Evolutionary conservation across 2,888 invertebrate species (phyloP), one percentile per base, ranked within the genome.

Genomic region (Geotrupes spiniger): DNA sequence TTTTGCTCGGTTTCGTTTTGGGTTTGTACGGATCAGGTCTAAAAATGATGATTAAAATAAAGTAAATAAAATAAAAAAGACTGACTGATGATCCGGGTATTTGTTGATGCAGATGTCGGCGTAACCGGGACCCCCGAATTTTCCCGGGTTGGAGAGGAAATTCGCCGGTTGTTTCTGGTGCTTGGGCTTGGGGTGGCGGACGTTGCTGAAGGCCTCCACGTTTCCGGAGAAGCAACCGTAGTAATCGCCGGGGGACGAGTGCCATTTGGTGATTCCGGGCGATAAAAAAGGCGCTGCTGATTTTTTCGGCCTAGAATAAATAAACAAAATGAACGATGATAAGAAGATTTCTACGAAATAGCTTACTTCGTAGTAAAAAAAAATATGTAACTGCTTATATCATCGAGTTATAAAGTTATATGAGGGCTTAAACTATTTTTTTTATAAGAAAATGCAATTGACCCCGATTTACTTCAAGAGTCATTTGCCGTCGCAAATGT

Each of bases 111-210:
- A 70, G 44, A 78, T 76, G 54, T 79, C 65, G 1, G 64, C 62
- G 60, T 78, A 79, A 17, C 80, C 80, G 12, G 74, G 74, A 1
- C 78, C 78, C 5, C 80, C 80, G 39, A 73, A 68, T 59, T 74
- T 76, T 1, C 63, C 70, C 14, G 73, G 73, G 52, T 60, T 69
- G 0, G 72, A 68, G 5, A 68, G 11, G 9, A 70, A 63, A 54
- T 69, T 70, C 1, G 56, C 54, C n/a, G 10, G 39, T 59, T 57
- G 42, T 46, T 29, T 9, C 36, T 49, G 53, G 58, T 56, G n/a
- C 33, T 41, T 42, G 14, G 43, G 42, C 37, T 29, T 29, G 11
- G 42, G 49, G 26, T 48, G 45, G 46, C 55, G 37, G 45, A 54
- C 28, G 52, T 61, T 49, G 50, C 68, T 61, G 48, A 60, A 73